phyloP scores from a whole-genome alignment of 2,797 vertebrate genomes.

The Danio tinwini region DNA sequence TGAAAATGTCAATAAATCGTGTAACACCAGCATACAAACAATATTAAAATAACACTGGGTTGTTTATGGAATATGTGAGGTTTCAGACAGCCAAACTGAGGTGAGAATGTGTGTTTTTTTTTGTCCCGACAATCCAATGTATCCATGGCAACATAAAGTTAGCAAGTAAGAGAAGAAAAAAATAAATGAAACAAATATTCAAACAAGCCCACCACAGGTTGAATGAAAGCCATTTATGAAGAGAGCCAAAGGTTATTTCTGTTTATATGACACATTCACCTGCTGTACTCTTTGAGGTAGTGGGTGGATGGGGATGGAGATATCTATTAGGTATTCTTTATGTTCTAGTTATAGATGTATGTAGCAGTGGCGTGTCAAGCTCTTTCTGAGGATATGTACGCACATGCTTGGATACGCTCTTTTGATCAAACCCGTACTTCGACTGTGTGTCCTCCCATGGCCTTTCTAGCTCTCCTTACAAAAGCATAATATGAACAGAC shows the following conservation, averaged over 20 bases:
- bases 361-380: constrained; percentile 5
- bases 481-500: constrained; percentile 8
- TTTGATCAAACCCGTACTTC: constrained; percentile 11
- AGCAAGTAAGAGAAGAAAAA: not conserved
- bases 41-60: too few relatives aligned
- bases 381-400: constrained; percentile 17
- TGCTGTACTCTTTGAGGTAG: not conserved
- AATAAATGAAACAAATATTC: constrained; percentile 1
- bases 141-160: not conserved
- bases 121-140: not conserved
- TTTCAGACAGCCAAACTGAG: not conserved
- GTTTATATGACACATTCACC: constrained; percentile 13
- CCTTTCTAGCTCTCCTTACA: constrained; percentile 4
- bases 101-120: not conserved
- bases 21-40: too few relatives aligned
- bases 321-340: constrained; percentile 4
- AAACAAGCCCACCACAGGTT: not conserved
- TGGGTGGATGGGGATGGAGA: constrained; percentile 32
- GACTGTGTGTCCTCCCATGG: not conserved
- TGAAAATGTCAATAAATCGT: too few relatives aligned
- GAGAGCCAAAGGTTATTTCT: constrained; percentile 12
- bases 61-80: not conserved
- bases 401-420: not conserved
- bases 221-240: constrained; percentile 1
- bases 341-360: not conserved